phyloP scores from a whole-genome alignment of 2,113 vertebrate genomes.

The Rhea americana region DNA sequence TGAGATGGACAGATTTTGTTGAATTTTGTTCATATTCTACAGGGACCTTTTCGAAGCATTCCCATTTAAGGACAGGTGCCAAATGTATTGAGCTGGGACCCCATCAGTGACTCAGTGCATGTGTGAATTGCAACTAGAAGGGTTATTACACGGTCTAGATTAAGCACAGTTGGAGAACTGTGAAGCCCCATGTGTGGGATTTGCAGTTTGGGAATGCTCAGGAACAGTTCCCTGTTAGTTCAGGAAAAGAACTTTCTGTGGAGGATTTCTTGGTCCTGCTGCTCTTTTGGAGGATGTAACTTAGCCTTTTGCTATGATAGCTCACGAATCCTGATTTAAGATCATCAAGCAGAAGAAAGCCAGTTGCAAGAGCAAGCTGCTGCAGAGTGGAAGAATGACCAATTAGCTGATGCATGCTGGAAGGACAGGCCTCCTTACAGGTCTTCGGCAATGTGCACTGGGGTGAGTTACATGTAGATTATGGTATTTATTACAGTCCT shows the following conservation, averaged over 20 bases:
- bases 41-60: not conserved
- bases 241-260: not conserved
- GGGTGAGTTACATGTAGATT: not conserved
- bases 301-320: not conserved
- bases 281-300: not conserved
- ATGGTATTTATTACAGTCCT: not conserved
- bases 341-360: not conserved
- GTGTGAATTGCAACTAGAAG: not conserved
- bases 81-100: not conserved
- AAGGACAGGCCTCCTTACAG: not conserved
- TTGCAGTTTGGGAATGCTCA: not conserved
- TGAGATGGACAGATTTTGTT: not conserved
- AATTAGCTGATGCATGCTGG: not conserved
- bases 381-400: not conserved
- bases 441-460: rapidly evolving
- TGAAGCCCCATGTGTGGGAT: not conserved
- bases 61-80: not conserved
- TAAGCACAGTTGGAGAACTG: not conserved
- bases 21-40: not conserved
- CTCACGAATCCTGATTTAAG: not conserved
- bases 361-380: not conserved
- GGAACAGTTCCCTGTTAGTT: not conserved
- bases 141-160: not conserved
- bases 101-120: not conserved
- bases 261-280: not conserved